Percentiles rank a stretch among this genome's conserved stretches.
These are phyloP conservation scores for Cochlearius cochlearius DNA, from an alignment of 2,113 vertebrate species.

Conservation along the genomic window DNA sequence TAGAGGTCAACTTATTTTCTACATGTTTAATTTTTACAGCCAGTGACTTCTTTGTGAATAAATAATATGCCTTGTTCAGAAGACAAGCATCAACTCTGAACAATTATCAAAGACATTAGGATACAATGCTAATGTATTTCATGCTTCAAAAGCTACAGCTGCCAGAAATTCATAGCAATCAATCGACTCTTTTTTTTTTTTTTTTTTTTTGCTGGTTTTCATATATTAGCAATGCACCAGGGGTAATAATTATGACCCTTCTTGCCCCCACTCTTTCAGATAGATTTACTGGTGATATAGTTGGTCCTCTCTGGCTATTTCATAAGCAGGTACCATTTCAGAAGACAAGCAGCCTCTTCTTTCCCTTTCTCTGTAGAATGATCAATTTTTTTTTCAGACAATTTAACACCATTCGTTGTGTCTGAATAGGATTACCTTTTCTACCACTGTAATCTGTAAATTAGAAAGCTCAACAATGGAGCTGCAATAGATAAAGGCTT, in stretches of 20 bases:
- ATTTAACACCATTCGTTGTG: slow-evolving; percentile 39
- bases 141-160: slow-evolving; percentile 68
- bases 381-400: not conserved
- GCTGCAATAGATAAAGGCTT: not conserved
- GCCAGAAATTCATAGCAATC: slow-evolving; percentile 53
- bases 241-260: slow-evolving; percentile 40
- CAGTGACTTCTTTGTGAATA: slow-evolving; percentile 53
- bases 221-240: not conserved
- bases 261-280: not conserved
- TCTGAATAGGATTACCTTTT: slow-evolving; percentile 50
- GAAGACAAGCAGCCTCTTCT: not conserved
- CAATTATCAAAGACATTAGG: slow-evolving; percentile 58
- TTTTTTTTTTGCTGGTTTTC: slow-evolving; percentile 28
- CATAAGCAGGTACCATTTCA: slow-evolving; percentile 21
- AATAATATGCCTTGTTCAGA: slow-evolving; percentile 52
- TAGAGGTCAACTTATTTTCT: slow-evolving; percentile 43
- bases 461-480: slow-evolving; percentile 37
- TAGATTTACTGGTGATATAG: slow-evolving; percentile 24
- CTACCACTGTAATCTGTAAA: slow-evolving; percentile 15
- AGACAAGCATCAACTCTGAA: slow-evolving; percentile 44
- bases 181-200: slow-evolving; percentile 55
- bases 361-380: not conserved
- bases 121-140: slow-evolving; percentile 62
- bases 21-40: slow-evolving; percentile 50
- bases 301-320: slow-evolving; percentile 36